A percentile compares a stretch with the other conserved stretches of the same genome.
Conservation (phyloP, 2,888 invertebrate genomes). For the Agrochola macilenta region DNA sequence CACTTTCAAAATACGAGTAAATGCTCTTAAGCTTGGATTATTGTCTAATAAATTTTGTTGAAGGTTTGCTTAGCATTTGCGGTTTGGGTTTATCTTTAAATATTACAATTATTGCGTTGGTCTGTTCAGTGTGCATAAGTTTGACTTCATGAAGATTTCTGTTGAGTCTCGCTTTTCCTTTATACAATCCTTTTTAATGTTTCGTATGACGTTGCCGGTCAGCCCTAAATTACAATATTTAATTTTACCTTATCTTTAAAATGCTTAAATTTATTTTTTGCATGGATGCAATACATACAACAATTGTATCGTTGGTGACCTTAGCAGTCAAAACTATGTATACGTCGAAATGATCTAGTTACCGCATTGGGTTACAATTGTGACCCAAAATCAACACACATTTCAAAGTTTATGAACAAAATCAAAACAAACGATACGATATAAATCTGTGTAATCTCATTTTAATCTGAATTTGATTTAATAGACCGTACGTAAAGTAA, state of each 20-base stretch:
- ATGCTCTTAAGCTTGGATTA: not conserved
- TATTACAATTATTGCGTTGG: not conserved
- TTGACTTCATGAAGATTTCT: not conserved
- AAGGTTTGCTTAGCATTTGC: constrained; percentile 41
- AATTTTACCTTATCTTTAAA: not conserved
- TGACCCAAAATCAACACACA: constrained; percentile 18
- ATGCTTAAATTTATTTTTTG: not conserved
- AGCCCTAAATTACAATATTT: not conserved
- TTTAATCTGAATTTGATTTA: constrained; percentile 65
- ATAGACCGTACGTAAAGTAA: constrained; percentile 57
- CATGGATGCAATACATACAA: not conserved
- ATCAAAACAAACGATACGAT: constrained; percentile 56
- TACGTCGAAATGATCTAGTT: constrained; percentile 12
- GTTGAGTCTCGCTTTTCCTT: not conserved
- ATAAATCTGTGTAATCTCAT: constrained; percentile 47
- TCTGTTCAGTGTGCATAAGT: not conserved
- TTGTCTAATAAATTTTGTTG: constrained; percentile 41
- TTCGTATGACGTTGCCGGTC: not conserved
- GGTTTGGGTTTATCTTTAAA: constrained; percentile 1
- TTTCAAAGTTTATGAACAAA: constrained; percentile 34
- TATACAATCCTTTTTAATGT: not conserved
- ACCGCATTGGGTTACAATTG: constrained; percentile 15
- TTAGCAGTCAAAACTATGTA: not conserved
- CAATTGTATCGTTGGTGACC: constrained; percentile 13
- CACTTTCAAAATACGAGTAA: too few species aligned